These are phyloP conservation scores for Phanerotoma sp. DNA, from an alignment of 2,888 invertebrate genomes.

Conservation along the genomic window DNA sequence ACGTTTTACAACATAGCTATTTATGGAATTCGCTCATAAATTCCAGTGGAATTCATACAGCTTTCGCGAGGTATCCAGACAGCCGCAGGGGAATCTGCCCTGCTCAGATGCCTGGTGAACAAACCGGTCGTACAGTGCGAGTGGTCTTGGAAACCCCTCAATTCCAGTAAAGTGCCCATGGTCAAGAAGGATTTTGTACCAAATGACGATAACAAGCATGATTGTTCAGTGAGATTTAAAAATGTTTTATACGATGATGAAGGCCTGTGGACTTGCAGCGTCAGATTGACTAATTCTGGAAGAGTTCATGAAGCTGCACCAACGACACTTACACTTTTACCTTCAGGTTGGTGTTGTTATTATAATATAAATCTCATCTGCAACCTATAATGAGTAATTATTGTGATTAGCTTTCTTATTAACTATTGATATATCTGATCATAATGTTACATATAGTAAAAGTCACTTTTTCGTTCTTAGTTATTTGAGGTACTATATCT, in stretches of 20 bases:
- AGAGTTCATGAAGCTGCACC: slow-evolving; percentile 52
- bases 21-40: slow-evolving; percentile 21
- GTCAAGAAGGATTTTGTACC: slow-evolving; percentile 50
- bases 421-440: too few species aligned
- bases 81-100: slow-evolving; percentile 52
- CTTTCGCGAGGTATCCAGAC: slow-evolving; percentile 53
- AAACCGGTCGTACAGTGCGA: slow-evolving; percentile 54
- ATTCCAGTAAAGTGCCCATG: slow-evolving; percentile 47
- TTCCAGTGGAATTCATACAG: slow-evolving; percentile 54
- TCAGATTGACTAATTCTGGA: slow-evolving; percentile 47
- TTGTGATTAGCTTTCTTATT: too few species aligned
- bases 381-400: too few species aligned
- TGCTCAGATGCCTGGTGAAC: slow-evolving; percentile 51
- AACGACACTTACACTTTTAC: slow-evolving; percentile 50
- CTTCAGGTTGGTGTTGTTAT: too few species aligned
- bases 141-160: slow-evolving; percentile 53
- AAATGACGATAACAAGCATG: slow-evolving; percentile 50
- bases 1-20: slow-evolving; percentile 12
- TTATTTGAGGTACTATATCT: too few species aligned
- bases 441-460: too few species aligned
- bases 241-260: slow-evolving; percentile 54
- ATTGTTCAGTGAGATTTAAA: slow-evolving; percentile 54
- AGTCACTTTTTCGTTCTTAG: too few species aligned
- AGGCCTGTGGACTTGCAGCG: slow-evolving; percentile 56
- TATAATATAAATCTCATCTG: too few species aligned